These are phyloP conservation scores for Cossypha caffra DNA, from an alignment of 2,797 vertebrate species.

Conservation along the genomic window DNA sequence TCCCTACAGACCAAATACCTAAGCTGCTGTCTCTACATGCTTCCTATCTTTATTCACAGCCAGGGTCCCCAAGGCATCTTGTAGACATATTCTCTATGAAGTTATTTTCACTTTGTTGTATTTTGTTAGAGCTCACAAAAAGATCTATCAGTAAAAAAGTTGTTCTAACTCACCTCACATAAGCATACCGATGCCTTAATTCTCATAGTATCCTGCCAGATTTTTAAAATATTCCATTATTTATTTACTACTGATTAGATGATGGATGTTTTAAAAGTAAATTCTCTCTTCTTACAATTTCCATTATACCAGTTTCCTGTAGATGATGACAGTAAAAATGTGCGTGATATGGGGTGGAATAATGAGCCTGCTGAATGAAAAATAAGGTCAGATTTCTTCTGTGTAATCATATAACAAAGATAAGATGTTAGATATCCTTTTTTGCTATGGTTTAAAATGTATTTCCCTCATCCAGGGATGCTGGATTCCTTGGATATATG, in stretches of 20 bases:
- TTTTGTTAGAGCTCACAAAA: not conserved
- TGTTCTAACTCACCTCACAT: not conserved
- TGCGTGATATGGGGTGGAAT: not conserved
- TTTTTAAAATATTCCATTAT: not conserved
- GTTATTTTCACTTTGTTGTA: slow-evolving; percentile 14
- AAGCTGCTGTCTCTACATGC: not conserved
- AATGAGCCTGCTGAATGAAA: not conserved
- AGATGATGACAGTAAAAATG: not conserved
- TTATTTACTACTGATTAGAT: not conserved
- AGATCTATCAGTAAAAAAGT: not conserved
- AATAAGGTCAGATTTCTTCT: not conserved
- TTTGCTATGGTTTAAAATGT: not conserved
- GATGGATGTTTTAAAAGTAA: not conserved
- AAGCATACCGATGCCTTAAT: not conserved
- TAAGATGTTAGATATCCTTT: not conserved
- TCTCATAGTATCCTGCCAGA: not conserved
- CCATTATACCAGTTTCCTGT: not conserved
- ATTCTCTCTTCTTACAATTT: not conserved
- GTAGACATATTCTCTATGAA: not conserved
- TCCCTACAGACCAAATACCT: not conserved
- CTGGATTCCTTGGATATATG: not conserved
- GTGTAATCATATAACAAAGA: not conserved
- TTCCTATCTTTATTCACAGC: not conserved
- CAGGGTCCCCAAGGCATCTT: not conserved
- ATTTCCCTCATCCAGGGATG: not conserved